Evolutionary conservation across 1,140 invertebrate genomes (phyloP), one percentile per base, ranked within the genome.

Genomic region (Orchesella cincta): DNA sequence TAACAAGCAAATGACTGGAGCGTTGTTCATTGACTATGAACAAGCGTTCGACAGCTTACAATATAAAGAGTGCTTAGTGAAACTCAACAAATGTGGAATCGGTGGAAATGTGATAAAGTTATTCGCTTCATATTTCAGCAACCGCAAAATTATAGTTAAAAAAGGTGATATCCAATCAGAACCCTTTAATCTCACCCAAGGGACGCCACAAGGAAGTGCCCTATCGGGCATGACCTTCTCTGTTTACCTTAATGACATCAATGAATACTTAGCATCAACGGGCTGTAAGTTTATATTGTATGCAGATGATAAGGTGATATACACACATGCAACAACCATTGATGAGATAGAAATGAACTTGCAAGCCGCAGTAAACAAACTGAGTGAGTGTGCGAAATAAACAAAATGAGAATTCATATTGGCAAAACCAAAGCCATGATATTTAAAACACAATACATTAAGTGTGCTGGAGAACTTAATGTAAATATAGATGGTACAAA

Each of bases 181-280:
- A 12, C 29, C 12, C 2, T 36, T 28, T 29, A 31, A 31, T 18
- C 8, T 71, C 12, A 31, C 23, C 23, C 67, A 36, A 28, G 67
- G 67, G 3, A 28, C 12, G 3, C 18, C 29, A 12, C 67, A 71
- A 33, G 67, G 67, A 14, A 31, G 26, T 20, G 34, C 29, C 31
- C 31, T 71, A 5, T 31, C 26, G 5, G 67, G 67, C 18, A 16
- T 71, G 3, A 71, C 23, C 67, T 71, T 71, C 67, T 8, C 29
- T 8, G 3, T 71, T 8, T 71, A 71, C 23, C 29, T 71, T 5
- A 34, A 71, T 36, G 67, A 71, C 67, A 71, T 33, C 8, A 71
- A 36, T n/a, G 8, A 34, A 3, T 5, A 71, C 23, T 5, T 26
- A 14, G 14, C 12, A 57, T 18, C 12, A 57, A n/a, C n/a, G n/a